phyloP scores from a whole-genome alignment of 2,888 invertebrate genomes.

The Cosmia trapezina region DNA sequence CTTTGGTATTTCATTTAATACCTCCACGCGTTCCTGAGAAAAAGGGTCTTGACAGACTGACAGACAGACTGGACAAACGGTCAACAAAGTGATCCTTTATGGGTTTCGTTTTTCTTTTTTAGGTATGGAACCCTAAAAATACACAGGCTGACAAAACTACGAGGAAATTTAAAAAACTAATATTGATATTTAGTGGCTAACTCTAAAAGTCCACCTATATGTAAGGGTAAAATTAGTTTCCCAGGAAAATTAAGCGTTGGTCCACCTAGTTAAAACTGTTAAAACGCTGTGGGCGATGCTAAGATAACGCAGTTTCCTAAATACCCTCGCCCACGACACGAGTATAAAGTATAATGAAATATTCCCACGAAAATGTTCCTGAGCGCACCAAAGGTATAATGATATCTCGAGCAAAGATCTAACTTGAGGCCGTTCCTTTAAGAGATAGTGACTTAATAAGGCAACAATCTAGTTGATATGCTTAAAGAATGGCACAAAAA shows the following conservation, averaged over 20 bases:
- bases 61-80: too few relatives aligned
- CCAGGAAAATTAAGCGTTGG: slow-evolving; percentile 20
- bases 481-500: slow-evolving; percentile 53
- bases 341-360: slow-evolving; percentile 47
- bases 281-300: slow-evolving; percentile 36
- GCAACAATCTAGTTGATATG: slow-evolving; percentile 51
- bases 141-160: too few relatives aligned
- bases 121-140: not conserved
- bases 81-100: too few relatives aligned
- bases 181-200: slow-evolving; percentile 1
- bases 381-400: slow-evolving; percentile 48
- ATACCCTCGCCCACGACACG: slow-evolving; percentile 37
- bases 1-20: too few relatives aligned
- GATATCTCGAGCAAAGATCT: slow-evolving; percentile 53
- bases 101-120: too few relatives aligned
- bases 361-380: slow-evolving; percentile 38
- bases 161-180: not conserved
- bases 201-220: not conserved
- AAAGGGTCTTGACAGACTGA: too few relatives aligned
- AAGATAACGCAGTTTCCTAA: slow-evolving; percentile 45
- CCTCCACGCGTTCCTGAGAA: too few relatives aligned
- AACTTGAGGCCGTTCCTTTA: slow-evolving; percentile 26
- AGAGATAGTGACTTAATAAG: slow-evolving; percentile 55
- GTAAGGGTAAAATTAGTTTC: slow-evolving; percentile 16
- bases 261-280: slow-evolving; percentile 24